These are phyloP conservation scores for Syngnathus scovelli DNA, from an alignment of 2,113 vertebrate species.

Conservation along the genomic window DNA sequence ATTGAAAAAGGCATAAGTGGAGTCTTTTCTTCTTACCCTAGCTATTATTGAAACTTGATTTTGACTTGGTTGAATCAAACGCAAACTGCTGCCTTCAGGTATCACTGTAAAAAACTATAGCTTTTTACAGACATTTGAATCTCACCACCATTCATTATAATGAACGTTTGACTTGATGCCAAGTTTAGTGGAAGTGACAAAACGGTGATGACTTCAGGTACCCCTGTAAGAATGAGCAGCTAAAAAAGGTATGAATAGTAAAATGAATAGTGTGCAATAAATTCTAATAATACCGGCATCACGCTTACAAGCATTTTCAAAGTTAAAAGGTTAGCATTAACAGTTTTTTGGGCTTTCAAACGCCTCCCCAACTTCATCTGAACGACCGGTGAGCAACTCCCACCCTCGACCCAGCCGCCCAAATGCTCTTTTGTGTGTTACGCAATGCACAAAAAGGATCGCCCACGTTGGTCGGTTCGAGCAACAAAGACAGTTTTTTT, in stretches of 20 bases:
- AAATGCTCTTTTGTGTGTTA: slow-evolving; percentile 58
- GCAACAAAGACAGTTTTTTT: slow-evolving; percentile 20
- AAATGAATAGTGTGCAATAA: slow-evolving; percentile 16
- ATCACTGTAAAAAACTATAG: too few species aligned
- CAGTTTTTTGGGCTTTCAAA: slow-evolving; percentile 30
- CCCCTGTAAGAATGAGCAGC: too few species aligned
- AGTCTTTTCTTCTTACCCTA: too few species aligned
- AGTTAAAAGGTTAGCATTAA: slow-evolving; percentile 33
- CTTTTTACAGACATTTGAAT: too few species aligned
- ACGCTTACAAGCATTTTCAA: slow-evolving; percentile 27
- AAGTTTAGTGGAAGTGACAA: too few species aligned
- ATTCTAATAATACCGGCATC: slow-evolving; percentile 43
- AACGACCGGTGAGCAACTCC: slow-evolving; percentile 16
- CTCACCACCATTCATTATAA: too few species aligned
- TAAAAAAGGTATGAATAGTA: not conserved
- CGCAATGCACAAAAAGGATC: slow-evolving; percentile 53
- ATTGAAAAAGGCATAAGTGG: too few species aligned
- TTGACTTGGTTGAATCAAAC: too few species aligned
- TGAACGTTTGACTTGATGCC: too few species aligned
- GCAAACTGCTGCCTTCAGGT: too few species aligned
- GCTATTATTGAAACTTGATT: too few species aligned
- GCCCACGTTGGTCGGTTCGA: slow-evolving; percentile 47
- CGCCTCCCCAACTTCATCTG: slow-evolving; percentile 14
- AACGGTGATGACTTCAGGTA: too few species aligned
- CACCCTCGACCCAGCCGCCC: slow-evolving; percentile 15